Base-by-base conservation (phyloP, 2,888 invertebrate genomes). In the Epinotia brunnichana region DNA sequence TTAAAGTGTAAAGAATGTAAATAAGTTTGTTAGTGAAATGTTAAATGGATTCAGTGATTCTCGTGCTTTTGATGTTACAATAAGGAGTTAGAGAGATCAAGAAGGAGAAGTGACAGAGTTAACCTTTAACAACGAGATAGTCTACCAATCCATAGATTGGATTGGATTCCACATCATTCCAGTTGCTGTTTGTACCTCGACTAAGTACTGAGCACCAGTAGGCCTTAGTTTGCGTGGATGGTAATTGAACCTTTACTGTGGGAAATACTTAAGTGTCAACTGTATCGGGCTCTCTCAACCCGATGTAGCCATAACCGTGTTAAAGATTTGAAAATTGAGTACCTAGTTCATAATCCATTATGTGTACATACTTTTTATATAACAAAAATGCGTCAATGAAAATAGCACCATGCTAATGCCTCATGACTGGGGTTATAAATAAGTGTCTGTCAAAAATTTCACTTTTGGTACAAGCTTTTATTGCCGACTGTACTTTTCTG, bases 1-100 rank as follows among this genome's bases (percentile, higher is more conserved):
- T 87, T 51, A 10, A 51, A 60, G 24, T 56, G 48, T 10, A 17
- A 61, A 48, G 5, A 15, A n/a, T 66, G 66, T 67, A 67, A 67
- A 72, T 70, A 53, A 24, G 13, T 61, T 51, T 68, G 56, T 68
- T 51, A 67, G 54, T 61, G 44, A n/a, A 54, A 35, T 54, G 61
- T 53, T 21, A 1, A 48, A 62, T 44, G 41, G 39, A 54, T 63
- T 21, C 39, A 39, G 7, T 70, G 60, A 44, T 44, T 60, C 53
- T 66, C 29, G 41, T 60, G 66, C 44, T 72, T 61, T 72, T 29
- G 57, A 19, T 73, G 73, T 73, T 69, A 51, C 17, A 51, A 21
- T 53, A 69, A 29, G 48, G 7, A n/a, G 7, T 51, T 53, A 53
- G 19, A 53, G 53, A 19, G n/a, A 13, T 4, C 13, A 2, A 41